Evolutionary conservation across 2,113 vertebrate genomes (phyloP), one percentile per base, ranked within the genome.

Genomic region (Mellivora capensis): DNA sequence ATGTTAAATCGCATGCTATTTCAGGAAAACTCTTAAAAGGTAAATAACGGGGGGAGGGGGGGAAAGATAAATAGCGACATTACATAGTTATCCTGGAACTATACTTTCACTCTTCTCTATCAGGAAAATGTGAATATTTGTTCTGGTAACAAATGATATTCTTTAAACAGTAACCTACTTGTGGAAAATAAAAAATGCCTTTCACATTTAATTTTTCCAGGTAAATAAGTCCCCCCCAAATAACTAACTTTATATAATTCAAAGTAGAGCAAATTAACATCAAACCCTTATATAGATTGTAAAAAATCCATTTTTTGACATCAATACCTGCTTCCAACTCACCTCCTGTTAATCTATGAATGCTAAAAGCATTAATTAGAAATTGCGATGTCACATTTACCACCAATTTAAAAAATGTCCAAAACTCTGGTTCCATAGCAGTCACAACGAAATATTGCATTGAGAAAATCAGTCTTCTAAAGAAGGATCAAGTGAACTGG

Each of bases 121-220:
- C 59, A 69, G 27, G 23, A 84, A 72, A 91, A 69, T n/a, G 42
- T 52, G 4, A 91, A 61, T 72, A 21, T 81, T 80, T 74, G 3
- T 87, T 81, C 39, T 59, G 52, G 29, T 61, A 61, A 49, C 34
- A 93, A 87, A 61, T 34, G 1, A 3, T 49, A 34, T 20, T 77
- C 31, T 79, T 98, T 94, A 83, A 74, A 72, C 81, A 96, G 81
- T 90, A 95, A 93, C 31, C 64, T 96, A 90, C 37, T 89, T 71
- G 2, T 88, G 57, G 64, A 57, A 94, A 76, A 62, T 20, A 59
- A 80, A 82, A 93, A 83, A 91, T 27, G 8, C 42, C 79, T 54
- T 85, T 79, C 34, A 90, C 4, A 64, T 14, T 89, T 72, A 15
- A 31, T 47, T 74, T 96, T 90, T 83, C 17, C 49, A 94, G 25